Conservation (phyloP, 2,888 invertebrate genomes). For the Incurvaria masculella region DNA sequence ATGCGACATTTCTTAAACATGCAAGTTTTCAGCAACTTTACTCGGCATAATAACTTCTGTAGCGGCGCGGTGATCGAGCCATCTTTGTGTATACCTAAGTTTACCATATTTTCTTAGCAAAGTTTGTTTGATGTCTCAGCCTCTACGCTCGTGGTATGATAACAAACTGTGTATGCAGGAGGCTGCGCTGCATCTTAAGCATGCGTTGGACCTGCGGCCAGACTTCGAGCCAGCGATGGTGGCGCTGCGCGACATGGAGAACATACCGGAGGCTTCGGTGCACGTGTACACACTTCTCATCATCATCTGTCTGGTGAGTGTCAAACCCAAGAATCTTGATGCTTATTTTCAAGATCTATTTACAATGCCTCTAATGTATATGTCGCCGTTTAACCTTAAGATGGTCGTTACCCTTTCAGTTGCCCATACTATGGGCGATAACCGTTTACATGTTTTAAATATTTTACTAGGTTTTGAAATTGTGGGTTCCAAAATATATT, state of each 20-base stretch:
- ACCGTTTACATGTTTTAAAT: no score
- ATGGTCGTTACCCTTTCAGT: no score
- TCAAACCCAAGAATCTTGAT: slow-evolving; percentile 18
- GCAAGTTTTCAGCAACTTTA: no score
- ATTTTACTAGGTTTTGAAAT: no score
- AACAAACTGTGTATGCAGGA: slow-evolving; percentile 52
- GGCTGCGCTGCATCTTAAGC: slow-evolving; percentile 77
- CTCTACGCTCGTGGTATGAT: not conserved
- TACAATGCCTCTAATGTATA: no score
- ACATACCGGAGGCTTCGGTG: slow-evolving; percentile 74
- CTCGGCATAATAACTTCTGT: no score
- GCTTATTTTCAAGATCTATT: not conserved
- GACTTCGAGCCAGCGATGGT: slow-evolving; percentile 79
- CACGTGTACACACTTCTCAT: slow-evolving; percentile 85
- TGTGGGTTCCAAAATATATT: no score
- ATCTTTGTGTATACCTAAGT: no score
- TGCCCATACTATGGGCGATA: no score
- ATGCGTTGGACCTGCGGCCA: slow-evolving; percentile 79
- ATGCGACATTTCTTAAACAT: no score
- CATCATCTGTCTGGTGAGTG: slow-evolving; percentile 76
- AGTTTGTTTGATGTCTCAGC: not conserved
- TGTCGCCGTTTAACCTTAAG: no score
- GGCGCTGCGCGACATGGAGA: slow-evolving; percentile 79
- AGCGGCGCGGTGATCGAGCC: no score
- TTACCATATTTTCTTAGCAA: not conserved